Evolutionary conservation across 2,797 vertebrate genomes (phyloP).

Genomic region (Parauchenoglanis ngamensis): DNA sequence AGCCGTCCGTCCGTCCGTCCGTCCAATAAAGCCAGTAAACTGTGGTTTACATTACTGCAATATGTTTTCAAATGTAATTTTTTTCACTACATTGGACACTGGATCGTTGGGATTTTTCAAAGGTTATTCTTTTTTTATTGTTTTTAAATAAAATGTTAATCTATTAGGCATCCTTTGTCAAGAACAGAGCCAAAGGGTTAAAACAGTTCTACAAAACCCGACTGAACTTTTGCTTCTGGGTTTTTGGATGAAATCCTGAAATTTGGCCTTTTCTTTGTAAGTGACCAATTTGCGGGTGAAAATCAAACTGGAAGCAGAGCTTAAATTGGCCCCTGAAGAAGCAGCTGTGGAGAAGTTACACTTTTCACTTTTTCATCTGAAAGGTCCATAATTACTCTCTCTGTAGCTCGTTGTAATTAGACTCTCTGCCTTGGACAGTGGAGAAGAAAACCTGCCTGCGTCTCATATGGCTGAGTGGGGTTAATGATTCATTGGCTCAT

Average conservation of each 20-base stretch:
- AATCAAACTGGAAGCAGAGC: background rate
- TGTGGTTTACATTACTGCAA: background rate
- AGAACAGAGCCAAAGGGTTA: background rate
- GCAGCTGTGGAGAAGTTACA: slow-evolving; percentile 13
- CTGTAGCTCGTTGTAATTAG: slow-evolving; percentile 35
- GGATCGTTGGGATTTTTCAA: background rate
- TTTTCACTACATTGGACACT: background rate
- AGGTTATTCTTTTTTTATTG: background rate
- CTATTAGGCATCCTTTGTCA: background rate
- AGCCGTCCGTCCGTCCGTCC: background rate
- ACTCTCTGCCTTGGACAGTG: slow-evolving; percentile 22
- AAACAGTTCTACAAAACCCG: background rate
- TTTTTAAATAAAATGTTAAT: background rate
- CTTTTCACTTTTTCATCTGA: slow-evolving; percentile 33
- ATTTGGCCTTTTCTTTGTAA: background rate
- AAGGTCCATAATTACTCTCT: slow-evolving; percentile 39
- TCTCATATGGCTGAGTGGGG: slow-evolving; percentile 7
- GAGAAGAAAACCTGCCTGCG: slow-evolving; percentile 14
- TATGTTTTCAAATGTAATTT: background rate
- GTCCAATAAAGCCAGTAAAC: background rate
- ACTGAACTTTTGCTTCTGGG: background rate
- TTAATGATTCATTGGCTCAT: background rate
- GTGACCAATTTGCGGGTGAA: slow-evolving; percentile 10
- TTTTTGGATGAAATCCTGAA: slow-evolving; percentile 2
- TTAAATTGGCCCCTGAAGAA: slow-evolving; percentile 28